Conservation (phyloP, 2,113 vertebrate species). For the Saimiri boliviensis region DNA sequence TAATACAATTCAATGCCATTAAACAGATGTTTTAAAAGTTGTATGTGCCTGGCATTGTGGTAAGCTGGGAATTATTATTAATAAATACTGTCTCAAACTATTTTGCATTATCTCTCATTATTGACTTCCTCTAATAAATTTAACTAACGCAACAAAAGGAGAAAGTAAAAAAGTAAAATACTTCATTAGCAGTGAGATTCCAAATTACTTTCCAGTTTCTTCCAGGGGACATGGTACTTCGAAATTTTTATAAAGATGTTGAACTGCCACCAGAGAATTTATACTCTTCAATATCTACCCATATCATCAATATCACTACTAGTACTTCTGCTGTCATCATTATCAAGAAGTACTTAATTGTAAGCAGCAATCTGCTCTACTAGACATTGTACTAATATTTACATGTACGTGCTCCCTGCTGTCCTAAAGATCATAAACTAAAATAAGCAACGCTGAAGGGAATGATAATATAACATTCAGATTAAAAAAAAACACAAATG, state of each 20-base stretch:
- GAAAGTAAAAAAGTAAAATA: neutral
- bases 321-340: neutral
- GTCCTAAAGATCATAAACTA: neutral
- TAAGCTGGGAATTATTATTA: neutral
- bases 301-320: neutral
- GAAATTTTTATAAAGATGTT: neutral
- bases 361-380: neutral
- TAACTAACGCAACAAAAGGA: neutral
- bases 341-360: neutral
- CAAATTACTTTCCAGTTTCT: neutral
- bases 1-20: neutral
- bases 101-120: neutral
- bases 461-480: neutral
- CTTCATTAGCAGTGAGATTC: neutral
- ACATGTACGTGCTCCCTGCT: neutral
- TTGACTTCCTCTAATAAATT: neutral
- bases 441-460: neutral
- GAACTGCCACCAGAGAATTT: neutral
- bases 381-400: neutral
- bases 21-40: neutral
- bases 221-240: neutral
- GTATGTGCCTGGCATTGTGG: neutral
- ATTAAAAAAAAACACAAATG: neutral
- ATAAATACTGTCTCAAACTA: neutral
- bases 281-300: neutral